Evolutionary conservation across 1,140 invertebrate genomes (phyloP), one percentile per base, ranked within the genome.

Genomic region (Drosophila lini): DNA sequence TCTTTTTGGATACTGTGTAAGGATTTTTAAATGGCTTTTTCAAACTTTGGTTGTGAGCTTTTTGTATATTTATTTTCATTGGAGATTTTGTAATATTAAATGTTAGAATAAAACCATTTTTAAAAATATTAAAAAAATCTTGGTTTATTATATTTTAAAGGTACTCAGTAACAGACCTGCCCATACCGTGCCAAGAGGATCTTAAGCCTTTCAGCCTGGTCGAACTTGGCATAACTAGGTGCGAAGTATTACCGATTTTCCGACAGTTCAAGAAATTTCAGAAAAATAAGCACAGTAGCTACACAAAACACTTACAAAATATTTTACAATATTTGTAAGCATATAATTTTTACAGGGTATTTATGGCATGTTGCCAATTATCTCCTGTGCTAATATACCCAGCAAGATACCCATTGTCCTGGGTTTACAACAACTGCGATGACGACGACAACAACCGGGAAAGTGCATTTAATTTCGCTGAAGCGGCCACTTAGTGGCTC

Each of bases 401-500:
- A 5, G 10, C 0, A 2, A 6, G 4, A 10, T 62, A 62, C 28
- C 47, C 41, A 45, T n/a, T 64, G 31, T 6, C 7, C 31, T 36
- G 15, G 38, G 41, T 38, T 62, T 34, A 34, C 58, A 59, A 44
- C 67, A 57, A 65, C 61, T 62, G 32, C 50, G 62, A 58, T 79
- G 73, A 55, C 71, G 61, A 53, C 62, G 55, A 69, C 69, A 63
- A 70, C 76, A 57, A 56, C 76, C 76, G 69, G 68, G 44, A 57
- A 71, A 86, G 80, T 86, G 77, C 83, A 88, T 86, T 88, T 86
- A 80, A 88, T 88, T 88, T 88, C 69, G 68, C 77, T 88, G 80
- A 88, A 88, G 83, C 61, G 84, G 83, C 83, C 84, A 88, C 83
- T 88, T 83, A 88, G 80, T 80, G 73, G 83, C 73, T 40, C 84